These are phyloP conservation scores for Troilus luridus DNA, from an alignment of 2,888 invertebrate genomes.

Conservation along the genomic window DNA sequence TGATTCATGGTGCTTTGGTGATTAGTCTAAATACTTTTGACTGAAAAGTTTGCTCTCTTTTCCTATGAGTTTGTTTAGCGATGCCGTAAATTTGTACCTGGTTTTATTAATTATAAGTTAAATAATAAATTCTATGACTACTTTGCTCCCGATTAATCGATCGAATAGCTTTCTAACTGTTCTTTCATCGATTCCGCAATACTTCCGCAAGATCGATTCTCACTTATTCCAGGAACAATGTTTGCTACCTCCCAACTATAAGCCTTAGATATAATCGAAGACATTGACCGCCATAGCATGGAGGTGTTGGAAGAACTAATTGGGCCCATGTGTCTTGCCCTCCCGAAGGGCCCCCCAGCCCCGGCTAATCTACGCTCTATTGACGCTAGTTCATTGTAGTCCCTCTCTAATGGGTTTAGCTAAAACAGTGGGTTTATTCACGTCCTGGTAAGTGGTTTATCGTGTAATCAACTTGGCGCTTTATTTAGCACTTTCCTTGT, in stretches of 20 bases:
- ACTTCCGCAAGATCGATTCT: not conserved
- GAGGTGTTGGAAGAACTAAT: slow-evolving; percentile 1
- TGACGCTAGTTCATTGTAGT: slow-evolving; percentile 5
- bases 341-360: not conserved
- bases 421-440: slow-evolving; percentile 6
- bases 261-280: not conserved
- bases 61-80: too few relatives aligned
- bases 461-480: slow-evolving; percentile 13
- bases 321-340: not conserved
- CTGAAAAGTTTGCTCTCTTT: too few relatives aligned
- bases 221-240: not conserved
- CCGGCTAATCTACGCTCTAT: slow-evolving; percentile 15
- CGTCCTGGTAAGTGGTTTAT: slow-evolving; percentile 21
- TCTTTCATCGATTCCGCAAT: not conserved
- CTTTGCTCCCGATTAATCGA: not conserved
- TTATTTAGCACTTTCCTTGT: not conserved
- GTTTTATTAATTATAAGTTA: too few relatives aligned
- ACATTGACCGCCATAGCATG: not conserved
- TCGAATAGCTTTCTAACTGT: not conserved
- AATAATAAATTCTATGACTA: not conserved
- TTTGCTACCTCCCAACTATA: not conserved
- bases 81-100: too few relatives aligned
- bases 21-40: too few relatives aligned
- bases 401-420: not conserved
- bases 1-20: too few relatives aligned